A percentile compares a stretch with the other conserved stretches of the same genome.
phyloP scores from a whole-genome alignment of 2,888 invertebrate genomes.

The Stenotaenia linearis region DNA sequence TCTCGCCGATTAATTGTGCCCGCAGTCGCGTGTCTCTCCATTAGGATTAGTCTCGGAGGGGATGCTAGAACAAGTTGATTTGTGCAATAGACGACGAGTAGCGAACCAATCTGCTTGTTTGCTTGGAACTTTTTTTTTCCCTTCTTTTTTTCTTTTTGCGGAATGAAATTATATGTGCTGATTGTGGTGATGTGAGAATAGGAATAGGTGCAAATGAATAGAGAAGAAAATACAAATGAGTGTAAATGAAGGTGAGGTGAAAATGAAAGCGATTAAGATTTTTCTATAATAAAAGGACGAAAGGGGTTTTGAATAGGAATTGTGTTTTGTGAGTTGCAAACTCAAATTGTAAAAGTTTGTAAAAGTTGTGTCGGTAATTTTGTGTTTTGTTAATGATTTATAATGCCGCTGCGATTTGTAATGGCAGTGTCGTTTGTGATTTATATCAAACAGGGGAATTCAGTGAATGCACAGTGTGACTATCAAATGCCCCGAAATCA shows the following conservation, averaged over 20 bases:
- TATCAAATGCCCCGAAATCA: too few species aligned
- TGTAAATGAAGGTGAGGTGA: neutral
- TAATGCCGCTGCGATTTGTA: too few species aligned
- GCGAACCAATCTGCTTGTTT: neutral
- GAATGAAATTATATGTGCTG: neutral
- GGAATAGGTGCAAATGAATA: neutral
- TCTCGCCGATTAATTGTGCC: conserved; percentile 7
- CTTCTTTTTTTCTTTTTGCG: neutral
- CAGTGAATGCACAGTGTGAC: too few species aligned
- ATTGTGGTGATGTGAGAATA: neutral
- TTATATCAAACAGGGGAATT: too few species aligned
- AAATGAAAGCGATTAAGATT: neutral
- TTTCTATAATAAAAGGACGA: neutral
- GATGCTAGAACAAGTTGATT: neutral
- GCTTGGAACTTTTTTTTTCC: neutral
- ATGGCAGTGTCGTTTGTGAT: too few species aligned
- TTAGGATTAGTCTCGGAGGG: conserved; percentile 1
- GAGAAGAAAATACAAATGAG: neutral
- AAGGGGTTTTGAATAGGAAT: neutral
- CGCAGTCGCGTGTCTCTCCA: neutral
- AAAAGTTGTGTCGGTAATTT: too few species aligned
- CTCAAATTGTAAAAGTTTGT: neutral
- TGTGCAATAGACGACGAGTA: neutral
- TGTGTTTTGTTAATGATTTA: too few species aligned
- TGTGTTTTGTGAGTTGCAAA: neutral